Conservation (phyloP, 2,888 invertebrate species). For the Automeris io region DNA sequence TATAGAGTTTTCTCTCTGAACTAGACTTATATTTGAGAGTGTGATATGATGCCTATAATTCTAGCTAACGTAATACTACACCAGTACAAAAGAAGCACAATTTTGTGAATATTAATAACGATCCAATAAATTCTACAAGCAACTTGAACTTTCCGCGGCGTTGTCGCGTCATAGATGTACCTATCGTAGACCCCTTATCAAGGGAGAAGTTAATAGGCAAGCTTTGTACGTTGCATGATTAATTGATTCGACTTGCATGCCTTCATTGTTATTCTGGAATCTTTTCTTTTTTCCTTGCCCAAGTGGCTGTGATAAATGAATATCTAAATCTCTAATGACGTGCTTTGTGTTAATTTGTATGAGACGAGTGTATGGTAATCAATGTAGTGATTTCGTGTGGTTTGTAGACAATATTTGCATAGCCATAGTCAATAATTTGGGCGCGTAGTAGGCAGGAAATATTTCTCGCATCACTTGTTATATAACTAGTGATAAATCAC, state of each 20-base stretch:
- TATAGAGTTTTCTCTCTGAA: too few relatives aligned
- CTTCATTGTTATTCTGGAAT: slow-evolving; percentile 70
- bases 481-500: too few relatives aligned
- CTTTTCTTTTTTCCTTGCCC: slow-evolving; percentile 59
- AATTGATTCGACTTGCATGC: slow-evolving; percentile 64
- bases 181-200: slow-evolving; percentile 72
- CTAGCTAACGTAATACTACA: too few relatives aligned
- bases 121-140: slow-evolving; percentile 55
- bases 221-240: slow-evolving; percentile 72
- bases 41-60: too few relatives aligned
- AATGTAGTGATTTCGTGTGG: slow-evolving; percentile 25
- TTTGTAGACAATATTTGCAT: slow-evolving; percentile 19
- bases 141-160: slow-evolving; percentile 42
- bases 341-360: slow-evolving; percentile 27
- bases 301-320: slow-evolving; percentile 55
- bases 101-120: slow-evolving; percentile 57
- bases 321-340: slow-evolving; percentile 9
- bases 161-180: slow-evolving; percentile 55
- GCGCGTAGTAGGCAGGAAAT: too few relatives aligned
- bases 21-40: too few relatives aligned
- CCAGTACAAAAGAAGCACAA: slow-evolving; percentile 39
- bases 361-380: slow-evolving; percentile 36
- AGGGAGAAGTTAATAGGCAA: slow-evolving; percentile 72
- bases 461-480: too few relatives aligned
- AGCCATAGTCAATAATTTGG: slow-evolving; percentile 30